phyloP scores from a whole-genome alignment of 92 coral and sea anemone species.

The Hydrozoanthus gracilis region DNA sequence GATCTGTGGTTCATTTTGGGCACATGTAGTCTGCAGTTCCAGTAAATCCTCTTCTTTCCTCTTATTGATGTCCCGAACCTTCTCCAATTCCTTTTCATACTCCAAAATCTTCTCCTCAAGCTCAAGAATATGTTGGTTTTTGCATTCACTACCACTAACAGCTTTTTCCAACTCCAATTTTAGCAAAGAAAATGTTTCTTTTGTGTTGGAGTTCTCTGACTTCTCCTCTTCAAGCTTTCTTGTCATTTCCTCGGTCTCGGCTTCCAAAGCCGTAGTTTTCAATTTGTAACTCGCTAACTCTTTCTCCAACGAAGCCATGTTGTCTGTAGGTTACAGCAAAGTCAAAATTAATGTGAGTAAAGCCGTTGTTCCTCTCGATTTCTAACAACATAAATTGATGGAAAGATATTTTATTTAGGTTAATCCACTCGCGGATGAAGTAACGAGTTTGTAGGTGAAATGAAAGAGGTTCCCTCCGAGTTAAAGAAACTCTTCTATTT shows the following conservation, averaged over 20 bases:
- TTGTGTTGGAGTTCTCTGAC: neutral
- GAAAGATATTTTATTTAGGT: no score
- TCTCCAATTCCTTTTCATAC: neutral
- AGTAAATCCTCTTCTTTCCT: constrained; percentile 6
- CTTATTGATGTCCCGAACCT: neutral
- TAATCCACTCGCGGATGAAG: no score
- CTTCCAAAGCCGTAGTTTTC: constrained; percentile 1
- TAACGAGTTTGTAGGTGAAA: no score
- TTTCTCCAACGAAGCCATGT: neutral
- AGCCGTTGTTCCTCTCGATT: no score
- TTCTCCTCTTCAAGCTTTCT: constrained; percentile 6
- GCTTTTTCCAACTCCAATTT: constrained; percentile 7
- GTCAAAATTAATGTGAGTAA: no score
- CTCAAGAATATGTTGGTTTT: neutral
- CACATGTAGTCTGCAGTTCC: neutral
- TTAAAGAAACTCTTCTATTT: no score
- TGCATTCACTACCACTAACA: neutral
- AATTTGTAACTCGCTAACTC: neutral
- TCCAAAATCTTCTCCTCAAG: constrained; percentile 13
- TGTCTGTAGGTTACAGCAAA: neutral
- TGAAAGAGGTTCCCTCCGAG: no score
- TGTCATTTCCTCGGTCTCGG: constrained; percentile 10
- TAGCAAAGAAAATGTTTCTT: neutral
- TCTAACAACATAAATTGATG: no score
- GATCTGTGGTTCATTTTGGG: constrained; percentile 24